Base-by-base conservation (phyloP, 2,113 vertebrate species). In the Engraulis encrasicolus region DNA sequence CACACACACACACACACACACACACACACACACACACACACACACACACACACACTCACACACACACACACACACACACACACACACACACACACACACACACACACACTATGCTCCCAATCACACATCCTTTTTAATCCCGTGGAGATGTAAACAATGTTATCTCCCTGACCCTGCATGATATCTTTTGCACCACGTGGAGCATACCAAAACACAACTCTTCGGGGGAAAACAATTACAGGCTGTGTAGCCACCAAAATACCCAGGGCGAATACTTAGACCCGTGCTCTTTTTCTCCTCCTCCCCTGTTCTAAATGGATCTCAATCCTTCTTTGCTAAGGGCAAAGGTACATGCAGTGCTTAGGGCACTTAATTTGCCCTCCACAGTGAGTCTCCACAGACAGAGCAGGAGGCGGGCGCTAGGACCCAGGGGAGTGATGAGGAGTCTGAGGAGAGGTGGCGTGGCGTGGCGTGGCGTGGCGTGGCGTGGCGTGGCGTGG, bases 61-160 rank as follows among this genome's bases (percentile, higher is more conserved):
- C 58, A 66, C 58, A 66, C 58, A 31, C 52, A 20, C 6, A n/a
- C 52, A 58, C 52, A 58, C 52, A 20, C 54, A 20, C 54, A 20
- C 54, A 20, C 20, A 58, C 54, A 58, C 54, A 66, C 58, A 66
- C 58, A 66, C 23, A 66, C 58, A 66, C 58, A 66, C 58, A 66
- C 58, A n/a, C 6, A 61, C 54, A 23, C 54, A 0, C n/a, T n/a
- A n/a, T n/a, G 40, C 40, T 45, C 40, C 40, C n/a, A 66, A n/a
- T 27, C 58, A 66, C 20, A 27, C 11, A 66, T 23, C 12, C 58
- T 0, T 66, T 66, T 11, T 66, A 66, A 66, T 66, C 58, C 58
- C 14, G 14, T 66, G 58, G 12, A 23, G n/a, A 9, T 66, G 58
- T 66, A 31, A 23, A 66, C 9, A 23, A 66, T 61, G 7, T 66